Evolutionary conservation across 2,113 vertebrate genomes (phyloP), one percentile per base, ranked within the genome.

Genomic region (Sinosuthora webbiana): DNA sequence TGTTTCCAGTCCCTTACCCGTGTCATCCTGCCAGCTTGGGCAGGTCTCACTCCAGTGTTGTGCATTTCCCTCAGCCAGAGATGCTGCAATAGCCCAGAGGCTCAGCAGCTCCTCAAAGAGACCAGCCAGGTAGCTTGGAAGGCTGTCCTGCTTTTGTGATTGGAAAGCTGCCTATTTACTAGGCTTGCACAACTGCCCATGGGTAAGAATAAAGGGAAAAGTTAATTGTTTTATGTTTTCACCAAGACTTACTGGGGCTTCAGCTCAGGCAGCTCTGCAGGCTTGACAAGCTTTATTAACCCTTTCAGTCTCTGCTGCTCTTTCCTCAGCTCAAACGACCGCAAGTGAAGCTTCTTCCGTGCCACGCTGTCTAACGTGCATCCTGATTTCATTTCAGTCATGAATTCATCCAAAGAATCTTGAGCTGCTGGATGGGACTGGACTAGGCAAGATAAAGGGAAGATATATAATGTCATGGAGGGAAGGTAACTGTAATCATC

Each of bases 361-460:
- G 99, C 98, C 91, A 99, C 98, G 0, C 97, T 98, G 90, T 99
- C 99, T 89, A 99, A 97, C 1, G 98, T 74, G 23, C 82, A 97
- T 50, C 98, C 98, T 4, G 98, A 98, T 47, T 98, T 98, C 80
- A 99, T 99, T 28, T 98, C 98, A 0, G 98, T 99, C 99, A 99
- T 99, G 94, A 99, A 99, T 11, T 98, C 99, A 33, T 99, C 99
- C 96, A 99, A 97, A 14, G 99, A 98, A 95, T 99, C 99, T 78
- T 99, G 99, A 42, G 98, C 88, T 14, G 98, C 96, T 4, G 98
- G 95, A 76, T 98, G 97, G 19, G 98, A 97, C 9, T 98, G 94
- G 88, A 80, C 99, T 99, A 93, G 50, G 55, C 49, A 89, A 87
- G 53, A 94, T 6, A 78, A 89, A 65, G 16, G 18, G 23, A 70